Base-by-base conservation (phyloP, 2,797 vertebrate genomes). In the Hylomyscus alleni region DNA sequence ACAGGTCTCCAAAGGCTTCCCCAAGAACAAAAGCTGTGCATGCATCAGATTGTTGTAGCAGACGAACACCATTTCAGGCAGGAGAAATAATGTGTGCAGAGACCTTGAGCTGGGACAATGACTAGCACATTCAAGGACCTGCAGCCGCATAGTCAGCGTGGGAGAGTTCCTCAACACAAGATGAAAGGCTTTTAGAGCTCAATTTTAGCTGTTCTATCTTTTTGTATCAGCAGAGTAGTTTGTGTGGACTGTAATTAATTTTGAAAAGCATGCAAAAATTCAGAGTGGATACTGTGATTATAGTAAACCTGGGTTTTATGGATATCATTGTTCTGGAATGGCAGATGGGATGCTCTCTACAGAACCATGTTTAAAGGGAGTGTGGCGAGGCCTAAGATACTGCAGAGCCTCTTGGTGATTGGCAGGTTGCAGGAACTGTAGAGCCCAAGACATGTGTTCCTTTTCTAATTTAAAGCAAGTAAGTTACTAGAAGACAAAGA, bases 31-130 rank as follows among this genome's bases (percentile, higher is more conserved):
- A 93, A 93, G 56, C 34, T 88, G 20, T 50, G 24, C 31, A 85
- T 62, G 82, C 34, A 4, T 93, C 40, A 86, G 52, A 75, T 78
- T 89, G 94, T 82, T 44, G n/a, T 50, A 58, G 14, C n/a, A 92
- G 11, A 72, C 37, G 58, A 95, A 77, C 56, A 62, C 3, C 75
- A 6, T 26, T 44, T 93, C 26, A 90, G 26, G 26, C 14, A 83
- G 83, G 62, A 94, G n/a, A 95, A 89, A 93, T 50, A 14, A 2
- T 14, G 9, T 40, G 10, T 81, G 0, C 7, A 44, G 65, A 92
- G 22, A 54, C 78, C 31, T 15, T 75, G 60, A 82, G 6, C 13
- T 90, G 50, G 10, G 50, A 52, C 77, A 78, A 93, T 62, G 6
- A 34, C 69, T n/a, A 47, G 24, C 34, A 86, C 7, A 69, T 73